A percentile compares a stretch with the other conserved stretches of the same genome.
Evolutionary conservation across 2,797 vertebrate species (phyloP).

Genomic region (Eurystomus glaucurus): DNA sequence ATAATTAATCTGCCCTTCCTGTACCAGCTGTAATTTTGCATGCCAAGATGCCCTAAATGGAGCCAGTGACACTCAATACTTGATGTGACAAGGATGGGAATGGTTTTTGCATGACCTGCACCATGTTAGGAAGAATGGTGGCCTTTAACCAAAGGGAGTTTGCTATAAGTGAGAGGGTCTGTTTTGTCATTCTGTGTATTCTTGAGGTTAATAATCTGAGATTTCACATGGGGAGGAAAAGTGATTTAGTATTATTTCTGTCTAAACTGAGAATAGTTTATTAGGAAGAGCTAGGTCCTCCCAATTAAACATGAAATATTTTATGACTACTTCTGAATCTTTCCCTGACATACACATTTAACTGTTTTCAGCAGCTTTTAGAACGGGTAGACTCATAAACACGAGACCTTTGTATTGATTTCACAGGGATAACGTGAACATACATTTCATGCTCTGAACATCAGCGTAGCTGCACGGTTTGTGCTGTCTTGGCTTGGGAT

Average conservation of each 20-base stretch:
- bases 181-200: not conserved
- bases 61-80: not conserved
- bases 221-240: not conserved
- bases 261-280: not conserved
- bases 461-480: not conserved
- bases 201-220: not conserved
- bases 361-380: not conserved
- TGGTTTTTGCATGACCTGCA: not conserved
- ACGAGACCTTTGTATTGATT: not conserved
- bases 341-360: not conserved
- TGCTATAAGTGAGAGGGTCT: not conserved
- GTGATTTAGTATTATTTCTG: not conserved
- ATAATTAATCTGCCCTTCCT: not conserved
- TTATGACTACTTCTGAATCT: not conserved
- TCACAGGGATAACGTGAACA: not conserved
- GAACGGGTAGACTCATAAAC: not conserved
- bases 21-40: not conserved
- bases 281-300: not conserved
- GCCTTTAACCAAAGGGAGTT: not conserved
- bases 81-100: not conserved
- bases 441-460: not conserved
- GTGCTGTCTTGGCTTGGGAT: not conserved
- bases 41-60: not conserved
- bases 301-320: not conserved
- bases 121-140: not conserved